A percentile compares a stretch with the other conserved stretches of the same genome.
phyloP scores from a whole-genome alignment of 2,888 invertebrate species.

The Leptarthrus brevirostris region DNA sequence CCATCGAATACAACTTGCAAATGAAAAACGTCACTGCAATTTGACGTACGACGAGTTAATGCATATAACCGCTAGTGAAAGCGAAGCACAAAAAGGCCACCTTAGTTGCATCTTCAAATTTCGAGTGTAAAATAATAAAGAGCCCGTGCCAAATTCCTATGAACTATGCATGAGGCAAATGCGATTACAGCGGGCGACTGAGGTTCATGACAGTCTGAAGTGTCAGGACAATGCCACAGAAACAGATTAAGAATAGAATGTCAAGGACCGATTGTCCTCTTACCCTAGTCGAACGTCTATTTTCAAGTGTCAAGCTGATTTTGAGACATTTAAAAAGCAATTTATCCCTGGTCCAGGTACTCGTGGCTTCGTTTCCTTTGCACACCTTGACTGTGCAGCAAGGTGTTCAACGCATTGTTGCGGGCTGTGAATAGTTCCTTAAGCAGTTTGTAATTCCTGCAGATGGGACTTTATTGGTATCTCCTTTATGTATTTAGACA shows the following conservation, averaged over 20 bases:
- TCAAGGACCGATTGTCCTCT: slow-evolving; percentile 52
- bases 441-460: slow-evolving; percentile 38
- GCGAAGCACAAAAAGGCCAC: slow-evolving; percentile 27
- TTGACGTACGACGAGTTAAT: slow-evolving; percentile 16
- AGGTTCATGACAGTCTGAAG: slow-evolving; percentile 50
- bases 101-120: slow-evolving; percentile 10
- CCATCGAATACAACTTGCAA: background rate
- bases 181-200: background rate
- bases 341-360: slow-evolving; percentile 55
- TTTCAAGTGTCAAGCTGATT: slow-evolving; percentile 58
- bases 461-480: slow-evolving; percentile 15
- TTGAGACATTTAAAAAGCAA: slow-evolving; percentile 58
- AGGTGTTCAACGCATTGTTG: slow-evolving; percentile 29
- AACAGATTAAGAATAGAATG: slow-evolving; percentile 44
- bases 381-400: slow-evolving; percentile 29
- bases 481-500: slow-evolving; percentile 32
- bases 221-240: slow-evolving; percentile 47
- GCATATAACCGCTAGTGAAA: slow-evolving; percentile 28
- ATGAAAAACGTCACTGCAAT: background rate
- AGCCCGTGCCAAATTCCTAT: slow-evolving; percentile 41
- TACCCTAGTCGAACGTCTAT: slow-evolving; percentile 55
- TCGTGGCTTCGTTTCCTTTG: slow-evolving; percentile 27
- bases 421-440: background rate
- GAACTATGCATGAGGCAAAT: slow-evolving; percentile 26
- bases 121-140: background rate